These are phyloP conservation scores for Fulmarus glacialis DNA, from an alignment of 2,113 vertebrate genomes.

Conservation along the genomic window DNA sequence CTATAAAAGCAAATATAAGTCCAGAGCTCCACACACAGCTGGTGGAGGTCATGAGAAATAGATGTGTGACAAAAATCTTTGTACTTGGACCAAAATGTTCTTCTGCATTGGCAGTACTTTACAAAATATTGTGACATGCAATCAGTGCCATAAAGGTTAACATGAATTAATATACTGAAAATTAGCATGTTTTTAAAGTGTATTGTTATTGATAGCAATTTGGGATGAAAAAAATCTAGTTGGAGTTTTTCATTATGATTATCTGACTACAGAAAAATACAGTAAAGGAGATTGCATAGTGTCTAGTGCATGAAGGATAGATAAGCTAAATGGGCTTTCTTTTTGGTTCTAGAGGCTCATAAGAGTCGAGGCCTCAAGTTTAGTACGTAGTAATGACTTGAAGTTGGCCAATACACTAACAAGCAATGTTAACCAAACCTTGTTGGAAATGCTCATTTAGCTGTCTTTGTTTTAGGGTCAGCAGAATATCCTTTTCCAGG, in stretches of 20 bases:
- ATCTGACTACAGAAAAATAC: not conserved
- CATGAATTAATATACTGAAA: not conserved
- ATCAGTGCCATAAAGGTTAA: not conserved
- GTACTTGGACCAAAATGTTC: not conserved
- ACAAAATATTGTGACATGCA: not conserved
- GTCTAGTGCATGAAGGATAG: too few relatives aligned
- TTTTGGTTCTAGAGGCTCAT: not conserved
- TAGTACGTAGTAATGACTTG: not conserved
- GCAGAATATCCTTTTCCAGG: slow-evolving; percentile 63
- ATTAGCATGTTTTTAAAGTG: not conserved
- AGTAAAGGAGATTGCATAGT: too few relatives aligned
- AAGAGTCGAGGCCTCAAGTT: not conserved
- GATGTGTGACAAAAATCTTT: not conserved
- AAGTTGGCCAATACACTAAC: too few relatives aligned
- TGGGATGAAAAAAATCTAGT: not conserved
- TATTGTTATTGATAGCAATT: not conserved
- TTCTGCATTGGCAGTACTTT: not conserved
- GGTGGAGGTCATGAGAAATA: not conserved
- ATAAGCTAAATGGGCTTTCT: not conserved
- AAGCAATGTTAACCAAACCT: not conserved
- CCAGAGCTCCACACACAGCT: not conserved
- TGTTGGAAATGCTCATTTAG: not conserved
- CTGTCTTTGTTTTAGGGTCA: slow-evolving; percentile 55
- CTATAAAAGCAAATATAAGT: not conserved
- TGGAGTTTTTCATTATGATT: not conserved